These are phyloP conservation scores for Drosophila willistoni DNA, from an alignment of 1,140 invertebrate genomes.

Conservation along the genomic window DNA sequence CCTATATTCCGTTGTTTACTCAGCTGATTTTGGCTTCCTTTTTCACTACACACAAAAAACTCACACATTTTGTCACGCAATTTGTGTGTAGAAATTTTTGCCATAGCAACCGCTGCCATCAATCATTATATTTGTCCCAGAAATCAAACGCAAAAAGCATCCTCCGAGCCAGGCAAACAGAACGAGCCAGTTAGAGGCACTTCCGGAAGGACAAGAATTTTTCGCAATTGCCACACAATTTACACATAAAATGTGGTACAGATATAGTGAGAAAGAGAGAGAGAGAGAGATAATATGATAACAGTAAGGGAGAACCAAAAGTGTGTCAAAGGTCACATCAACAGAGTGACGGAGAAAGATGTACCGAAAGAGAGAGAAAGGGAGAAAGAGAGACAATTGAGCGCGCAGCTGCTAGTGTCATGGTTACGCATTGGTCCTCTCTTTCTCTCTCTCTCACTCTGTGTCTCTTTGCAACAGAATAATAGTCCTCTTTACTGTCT, in stretches of 20 bases:
- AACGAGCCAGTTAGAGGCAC: conserved; percentile 33
- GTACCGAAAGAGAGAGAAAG: conserved; percentile 6
- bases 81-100: conserved; percentile 46
- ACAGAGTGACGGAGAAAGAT: conserved; percentile 19
- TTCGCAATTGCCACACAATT: neutral
- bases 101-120: conserved; percentile 71
- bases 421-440: conserved; percentile 15
- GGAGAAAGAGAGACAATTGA: conserved; percentile 10
- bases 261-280: conserved; percentile 17
- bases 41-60: neutral
- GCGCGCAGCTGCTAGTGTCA: conserved; percentile 47
- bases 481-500: conserved; percentile 4
- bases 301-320: conserved; percentile 28
- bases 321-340: conserved; percentile 44
- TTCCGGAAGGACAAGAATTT: conserved; percentile 49
- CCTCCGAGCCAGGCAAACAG: conserved; percentile 66
- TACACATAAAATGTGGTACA: conserved; percentile 34
- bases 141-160: conserved; percentile 83
- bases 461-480: neutral
- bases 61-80: conserved; percentile 38
- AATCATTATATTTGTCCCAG: conserved; percentile 82
- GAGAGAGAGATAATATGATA: conserved; percentile 14
- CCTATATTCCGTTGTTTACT: conserved; percentile 9
- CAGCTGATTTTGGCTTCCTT: conserved; percentile 31
- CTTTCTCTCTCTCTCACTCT: neutral